A percentile compares a stretch with the other conserved stretches of the same genome.
These are phyloP conservation scores for Cydia splendana DNA, from an alignment of 1,140 invertebrate species.

Conservation along the genomic window DNA sequence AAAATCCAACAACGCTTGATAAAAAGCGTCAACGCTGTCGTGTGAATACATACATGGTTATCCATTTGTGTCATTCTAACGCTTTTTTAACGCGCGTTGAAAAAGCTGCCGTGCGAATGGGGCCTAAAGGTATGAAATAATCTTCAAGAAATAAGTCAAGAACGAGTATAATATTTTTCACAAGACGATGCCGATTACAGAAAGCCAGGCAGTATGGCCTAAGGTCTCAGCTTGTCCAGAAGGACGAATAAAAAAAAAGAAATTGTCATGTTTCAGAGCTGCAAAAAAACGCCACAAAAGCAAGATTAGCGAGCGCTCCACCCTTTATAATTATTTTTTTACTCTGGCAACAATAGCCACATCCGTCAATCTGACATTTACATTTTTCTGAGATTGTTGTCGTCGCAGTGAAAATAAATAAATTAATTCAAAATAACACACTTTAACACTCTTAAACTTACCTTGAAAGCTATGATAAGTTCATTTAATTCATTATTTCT, in stretches of 20 bases:
- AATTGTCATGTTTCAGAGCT: background rate
- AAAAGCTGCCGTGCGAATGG: no score
- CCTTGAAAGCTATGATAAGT: background rate
- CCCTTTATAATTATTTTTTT: background rate
- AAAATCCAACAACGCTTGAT: no score
- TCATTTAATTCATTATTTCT: background rate
- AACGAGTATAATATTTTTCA: no score
- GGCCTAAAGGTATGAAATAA: no score
- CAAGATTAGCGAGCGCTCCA: background rate
- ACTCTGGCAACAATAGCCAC: background rate
- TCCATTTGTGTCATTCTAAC: no score
- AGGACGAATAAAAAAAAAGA: no score
- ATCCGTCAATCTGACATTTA: constrained; percentile 22
- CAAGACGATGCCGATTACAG: background rate
- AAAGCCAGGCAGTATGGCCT: no score
- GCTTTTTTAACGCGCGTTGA: no score
- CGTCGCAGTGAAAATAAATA: constrained; percentile 30
- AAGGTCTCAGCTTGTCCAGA: no score
- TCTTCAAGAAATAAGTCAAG: no score
- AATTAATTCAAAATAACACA: constrained; percentile 25
- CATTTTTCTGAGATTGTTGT: constrained; percentile 30
- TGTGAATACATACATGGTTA: no score
- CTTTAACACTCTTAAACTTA: background rate
- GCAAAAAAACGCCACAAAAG: background rate
- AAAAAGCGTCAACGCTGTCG: no score